Percentiles rank a stretch among this genome's conserved stretches.
These are phyloP conservation scores for Acanthosepion lycidas DNA, from an alignment of 2,888 invertebrate species.

Conservation along the genomic window DNA sequence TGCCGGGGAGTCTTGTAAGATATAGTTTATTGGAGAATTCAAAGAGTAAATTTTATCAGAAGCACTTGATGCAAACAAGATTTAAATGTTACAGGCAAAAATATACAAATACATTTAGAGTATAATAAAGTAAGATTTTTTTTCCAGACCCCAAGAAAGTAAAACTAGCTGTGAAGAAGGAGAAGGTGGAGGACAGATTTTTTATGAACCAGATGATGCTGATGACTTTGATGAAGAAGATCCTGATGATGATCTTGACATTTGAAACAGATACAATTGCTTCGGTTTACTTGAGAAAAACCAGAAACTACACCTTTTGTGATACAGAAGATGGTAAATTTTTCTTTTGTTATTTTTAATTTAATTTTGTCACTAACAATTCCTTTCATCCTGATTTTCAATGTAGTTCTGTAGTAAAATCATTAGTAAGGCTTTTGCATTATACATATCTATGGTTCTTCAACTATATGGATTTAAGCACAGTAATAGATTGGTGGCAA, in stretches of 20 bases:
- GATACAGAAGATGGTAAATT: background rate
- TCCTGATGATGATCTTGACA: constrained; percentile 74
- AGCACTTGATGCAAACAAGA: no score
- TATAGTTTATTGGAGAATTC: no score
- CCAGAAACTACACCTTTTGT: background rate
- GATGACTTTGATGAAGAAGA: constrained; percentile 75
- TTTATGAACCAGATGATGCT: constrained; percentile 73
- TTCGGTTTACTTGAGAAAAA: background rate
- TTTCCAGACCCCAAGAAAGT: constrained; percentile 57
- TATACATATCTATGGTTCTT: no score
- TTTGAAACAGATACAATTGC: constrained; percentile 56
- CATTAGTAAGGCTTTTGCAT: no score
- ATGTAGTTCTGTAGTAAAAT: no score
- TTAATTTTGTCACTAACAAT: background rate
- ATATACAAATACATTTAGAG: no score
- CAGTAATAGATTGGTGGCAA: no score
- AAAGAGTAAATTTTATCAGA: no score
- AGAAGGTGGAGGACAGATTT: constrained; percentile 66
- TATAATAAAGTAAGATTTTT: background rate
- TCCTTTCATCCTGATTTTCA: no score
- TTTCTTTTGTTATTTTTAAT: background rate
- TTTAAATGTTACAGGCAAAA: no score
- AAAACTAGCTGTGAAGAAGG: constrained; percentile 56
- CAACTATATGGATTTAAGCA: no score
- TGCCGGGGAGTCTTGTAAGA: no score